Conservation (phyloP, 2,888 invertebrate species). For the Phragmatobia fuliginosa region DNA sequence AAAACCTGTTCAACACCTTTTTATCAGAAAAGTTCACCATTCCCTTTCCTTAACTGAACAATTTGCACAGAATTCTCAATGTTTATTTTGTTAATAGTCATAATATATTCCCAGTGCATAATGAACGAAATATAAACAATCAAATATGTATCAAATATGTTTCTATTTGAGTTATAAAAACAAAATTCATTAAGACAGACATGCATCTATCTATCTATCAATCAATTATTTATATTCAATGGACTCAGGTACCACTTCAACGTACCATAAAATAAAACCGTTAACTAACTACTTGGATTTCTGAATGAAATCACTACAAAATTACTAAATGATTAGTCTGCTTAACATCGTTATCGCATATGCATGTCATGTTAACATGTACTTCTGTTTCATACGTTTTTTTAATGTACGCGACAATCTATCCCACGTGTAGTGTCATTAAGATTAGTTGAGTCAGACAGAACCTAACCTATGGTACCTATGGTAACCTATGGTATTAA, state of each 20-base stretch:
- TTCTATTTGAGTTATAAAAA: not conserved
- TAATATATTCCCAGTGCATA: no score
- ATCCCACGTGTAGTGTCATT: constrained; percentile 44
- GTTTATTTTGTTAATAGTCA: not conserved
- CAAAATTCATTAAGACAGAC: not conserved
- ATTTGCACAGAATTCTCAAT: not conserved
- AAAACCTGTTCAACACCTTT: not conserved
- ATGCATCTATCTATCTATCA: no score
- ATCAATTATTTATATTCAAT: not conserved
- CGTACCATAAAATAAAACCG: not conserved
- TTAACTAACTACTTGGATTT: not conserved
- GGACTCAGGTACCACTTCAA: not conserved
- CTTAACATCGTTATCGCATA: constrained; percentile 16
- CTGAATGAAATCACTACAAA: constrained; percentile 22
- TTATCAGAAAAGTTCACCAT: not conserved
- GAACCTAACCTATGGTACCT: not conserved
- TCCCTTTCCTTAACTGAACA: not conserved
- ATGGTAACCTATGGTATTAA: not conserved
- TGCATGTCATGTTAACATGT: constrained; percentile 27
- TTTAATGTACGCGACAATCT: constrained; percentile 13
- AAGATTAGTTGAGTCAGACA: constrained; percentile 41
- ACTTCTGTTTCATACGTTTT: constrained; percentile 23
- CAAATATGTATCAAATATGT: not conserved
- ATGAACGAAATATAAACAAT: not conserved
- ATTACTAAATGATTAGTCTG: constrained; percentile 16